These are phyloP conservation scores for Acanthornis magna DNA, from an alignment of 2,797 vertebrate genomes.

Conservation along the genomic window DNA sequence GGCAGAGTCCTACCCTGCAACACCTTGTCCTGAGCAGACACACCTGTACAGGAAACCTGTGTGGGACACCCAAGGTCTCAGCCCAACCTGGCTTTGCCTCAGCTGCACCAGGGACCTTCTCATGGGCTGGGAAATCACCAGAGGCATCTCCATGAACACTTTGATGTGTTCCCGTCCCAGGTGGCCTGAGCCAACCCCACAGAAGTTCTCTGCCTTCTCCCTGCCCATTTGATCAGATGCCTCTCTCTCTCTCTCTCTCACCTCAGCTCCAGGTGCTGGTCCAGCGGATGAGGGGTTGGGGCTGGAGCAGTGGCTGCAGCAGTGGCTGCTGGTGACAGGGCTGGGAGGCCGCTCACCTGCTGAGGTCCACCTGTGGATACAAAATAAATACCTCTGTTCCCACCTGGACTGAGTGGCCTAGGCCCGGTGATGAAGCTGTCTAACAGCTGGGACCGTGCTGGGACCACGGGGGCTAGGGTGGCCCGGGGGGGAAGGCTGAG, in stretches of 20 bases:
- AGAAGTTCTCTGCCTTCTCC: no score
- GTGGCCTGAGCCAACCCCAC: no score
- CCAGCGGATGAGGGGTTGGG: not conserved
- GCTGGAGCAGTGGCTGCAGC: not conserved
- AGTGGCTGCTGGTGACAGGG: not conserved
- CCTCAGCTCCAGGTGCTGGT: not conserved
- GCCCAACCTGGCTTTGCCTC: not conserved
- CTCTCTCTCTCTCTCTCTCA: not conserved
- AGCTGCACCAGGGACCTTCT: not conserved
- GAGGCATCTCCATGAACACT: not conserved
- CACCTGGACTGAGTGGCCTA: not conserved
- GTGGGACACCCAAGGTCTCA: not conserved
- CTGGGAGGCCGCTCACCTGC: not conserved
- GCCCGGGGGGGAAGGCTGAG: not conserved
- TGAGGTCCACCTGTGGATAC: not conserved
- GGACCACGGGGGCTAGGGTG: accelerated
- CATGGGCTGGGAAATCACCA: not conserved
- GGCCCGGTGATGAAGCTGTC: not conserved
- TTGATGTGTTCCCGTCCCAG: not conserved
- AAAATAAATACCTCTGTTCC: not conserved
- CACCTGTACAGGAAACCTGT: not conserved
- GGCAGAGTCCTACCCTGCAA: not conserved
- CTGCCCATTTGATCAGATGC: no score
- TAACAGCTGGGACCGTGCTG: accelerated
- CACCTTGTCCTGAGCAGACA: not conserved